Conservation (phyloP, 2,797 vertebrate species). For the Cottoperca gobio region DNA sequence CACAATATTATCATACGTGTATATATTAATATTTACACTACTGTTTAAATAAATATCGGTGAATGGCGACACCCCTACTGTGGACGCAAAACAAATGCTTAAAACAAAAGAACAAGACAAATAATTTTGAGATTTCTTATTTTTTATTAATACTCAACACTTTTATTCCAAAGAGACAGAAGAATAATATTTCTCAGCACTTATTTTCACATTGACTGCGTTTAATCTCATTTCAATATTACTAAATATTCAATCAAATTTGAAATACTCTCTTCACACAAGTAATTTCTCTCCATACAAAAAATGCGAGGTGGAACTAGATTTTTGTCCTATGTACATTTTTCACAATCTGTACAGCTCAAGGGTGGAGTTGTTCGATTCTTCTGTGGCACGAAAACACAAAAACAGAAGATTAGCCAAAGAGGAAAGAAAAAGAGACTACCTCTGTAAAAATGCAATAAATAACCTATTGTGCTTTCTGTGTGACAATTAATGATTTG, state of each 20-base stretch:
- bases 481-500: conserved; percentile 51
- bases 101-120: conserved; percentile 38
- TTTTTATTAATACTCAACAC: conserved; percentile 90
- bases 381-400: conserved; percentile 71
- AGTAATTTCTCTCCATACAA: conserved; percentile 87
- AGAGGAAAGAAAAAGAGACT: conserved; percentile 59
- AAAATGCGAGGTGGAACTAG: conserved; percentile 81
- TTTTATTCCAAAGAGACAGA: conserved; percentile 90
- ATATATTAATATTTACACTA: too few species aligned
- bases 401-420: conserved; percentile 71
- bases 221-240: conserved; percentile 86
- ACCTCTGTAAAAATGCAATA: conserved; percentile 65
- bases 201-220: conserved; percentile 86
- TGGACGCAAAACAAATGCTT: neutral
- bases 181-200: conserved; percentile 89
- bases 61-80: neutral
- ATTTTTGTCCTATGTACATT: conserved; percentile 84
- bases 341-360: conserved; percentile 88
- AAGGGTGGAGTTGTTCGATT: conserved; percentile 57
- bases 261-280: conserved; percentile 86
- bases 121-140: conserved; percentile 73
- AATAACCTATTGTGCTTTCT: conserved; percentile 78
- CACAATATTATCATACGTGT: too few species aligned
- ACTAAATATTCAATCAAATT: conserved; percentile 88
- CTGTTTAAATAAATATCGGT: too few species aligned